Conservation (phyloP, 2,113 vertebrate genomes). For the Syngnathoides biaculeatus region DNA sequence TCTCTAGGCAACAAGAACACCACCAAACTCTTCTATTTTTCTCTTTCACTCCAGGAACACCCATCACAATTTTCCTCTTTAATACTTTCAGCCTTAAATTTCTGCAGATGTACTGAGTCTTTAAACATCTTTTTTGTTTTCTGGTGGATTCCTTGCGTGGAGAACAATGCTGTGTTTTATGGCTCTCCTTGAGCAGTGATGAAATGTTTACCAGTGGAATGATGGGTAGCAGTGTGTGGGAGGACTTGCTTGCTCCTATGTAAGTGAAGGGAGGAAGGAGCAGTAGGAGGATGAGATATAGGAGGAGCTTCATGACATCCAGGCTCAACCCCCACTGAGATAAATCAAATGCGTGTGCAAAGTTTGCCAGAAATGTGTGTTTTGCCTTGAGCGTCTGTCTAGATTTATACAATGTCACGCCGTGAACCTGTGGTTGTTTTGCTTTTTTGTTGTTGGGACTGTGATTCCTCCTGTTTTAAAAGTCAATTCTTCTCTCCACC, state of each 20-base stretch:
- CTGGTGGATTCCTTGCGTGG: conserved; percentile 21
- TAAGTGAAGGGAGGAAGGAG: conserved; percentile 21
- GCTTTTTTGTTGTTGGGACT: not conserved
- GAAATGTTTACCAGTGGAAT: conserved; percentile 60
- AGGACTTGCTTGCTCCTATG: conserved; percentile 28
- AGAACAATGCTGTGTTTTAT: conserved; percentile 39
- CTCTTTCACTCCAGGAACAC: conserved; percentile 25
- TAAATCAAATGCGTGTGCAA: conserved; percentile 51
- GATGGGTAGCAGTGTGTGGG: conserved; percentile 30
- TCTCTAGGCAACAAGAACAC: conserved; percentile 70
- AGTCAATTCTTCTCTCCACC: conserved; percentile 10
- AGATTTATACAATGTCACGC: not conserved
- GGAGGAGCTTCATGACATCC: conserved; percentile 51
- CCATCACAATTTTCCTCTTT: not conserved
- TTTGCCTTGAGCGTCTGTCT: not conserved
- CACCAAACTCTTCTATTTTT: conserved; percentile 33
- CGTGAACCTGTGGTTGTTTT: not conserved
- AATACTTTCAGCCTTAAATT: conserved; percentile 6
- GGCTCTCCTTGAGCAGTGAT: conserved; percentile 68
- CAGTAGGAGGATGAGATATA: conserved; percentile 39
- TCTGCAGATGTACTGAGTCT: conserved; percentile 6
- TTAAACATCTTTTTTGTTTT: conserved; percentile 9
- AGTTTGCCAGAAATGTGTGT: conserved; percentile 26
- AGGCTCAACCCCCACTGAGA: conserved; percentile 31
- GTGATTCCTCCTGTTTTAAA: not conserved